These are phyloP conservation scores for Lagocephalus sceleratus DNA, from an alignment of 2,797 vertebrate species.

Conservation along the genomic window DNA sequence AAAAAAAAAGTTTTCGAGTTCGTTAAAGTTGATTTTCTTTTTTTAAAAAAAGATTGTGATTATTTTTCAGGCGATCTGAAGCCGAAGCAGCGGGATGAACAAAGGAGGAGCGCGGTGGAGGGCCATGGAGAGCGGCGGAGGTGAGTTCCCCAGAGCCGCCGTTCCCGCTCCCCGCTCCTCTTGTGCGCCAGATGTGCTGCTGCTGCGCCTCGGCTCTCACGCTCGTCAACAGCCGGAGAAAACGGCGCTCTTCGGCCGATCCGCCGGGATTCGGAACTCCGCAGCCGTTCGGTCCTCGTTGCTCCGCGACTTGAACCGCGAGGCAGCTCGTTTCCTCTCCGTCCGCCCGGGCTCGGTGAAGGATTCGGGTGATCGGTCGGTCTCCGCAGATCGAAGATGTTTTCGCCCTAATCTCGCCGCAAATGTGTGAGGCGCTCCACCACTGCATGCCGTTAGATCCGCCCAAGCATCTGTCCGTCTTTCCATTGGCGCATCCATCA, in stretches of 20 bases:
- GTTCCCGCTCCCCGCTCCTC: conserved; percentile 59
- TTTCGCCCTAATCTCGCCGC: conserved; percentile 69
- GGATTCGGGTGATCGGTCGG: conserved; percentile 32
- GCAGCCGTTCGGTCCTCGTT: conserved; percentile 27
- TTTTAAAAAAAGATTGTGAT: too few species aligned
- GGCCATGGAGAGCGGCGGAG: conserved; percentile 56
- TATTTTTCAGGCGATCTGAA: conserved; percentile 66
- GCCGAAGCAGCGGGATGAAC: conserved; percentile 60
- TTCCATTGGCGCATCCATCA: conserved; percentile 94
- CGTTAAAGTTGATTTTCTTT: conserved; percentile 39
- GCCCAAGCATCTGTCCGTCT: conserved; percentile 98
- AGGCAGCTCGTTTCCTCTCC: conserved; percentile 26
- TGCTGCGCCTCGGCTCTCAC: conserved; percentile 60
- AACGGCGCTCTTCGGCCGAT: conserved; percentile 46
- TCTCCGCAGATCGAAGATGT: conserved; percentile 67
- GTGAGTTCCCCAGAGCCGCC: conserved; percentile 77
- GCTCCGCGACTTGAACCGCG: conserved; percentile 40
- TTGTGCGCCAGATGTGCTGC: conserved; percentile 72
- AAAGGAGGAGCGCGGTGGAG: conserved; percentile 32
- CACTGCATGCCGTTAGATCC: conserved; percentile 86
- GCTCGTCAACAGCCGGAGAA: conserved; percentile 55
- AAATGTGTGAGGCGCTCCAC: conserved; percentile 70
- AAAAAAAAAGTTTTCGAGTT: conserved; percentile 69
- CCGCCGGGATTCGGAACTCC: conserved; percentile 56
- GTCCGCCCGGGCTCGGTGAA: conserved; percentile 33